phyloP scores from a whole-genome alignment of 1,140 invertebrate genomes.

The Trichonephila clavipes region DNA sequence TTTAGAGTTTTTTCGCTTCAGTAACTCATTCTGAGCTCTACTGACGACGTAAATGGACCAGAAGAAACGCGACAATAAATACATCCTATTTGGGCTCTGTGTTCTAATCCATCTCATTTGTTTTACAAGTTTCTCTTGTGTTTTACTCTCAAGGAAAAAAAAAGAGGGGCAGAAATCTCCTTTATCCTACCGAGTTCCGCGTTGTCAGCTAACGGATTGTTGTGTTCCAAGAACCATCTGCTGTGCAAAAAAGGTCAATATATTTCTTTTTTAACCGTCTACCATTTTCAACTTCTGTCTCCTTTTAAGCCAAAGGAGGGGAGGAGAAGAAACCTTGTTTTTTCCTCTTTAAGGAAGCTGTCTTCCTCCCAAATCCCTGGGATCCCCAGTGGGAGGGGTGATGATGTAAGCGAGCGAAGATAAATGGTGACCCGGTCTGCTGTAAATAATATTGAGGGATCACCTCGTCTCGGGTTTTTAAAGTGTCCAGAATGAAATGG shows the following conservation, averaged over 20 bases:
- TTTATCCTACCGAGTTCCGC: neutral
- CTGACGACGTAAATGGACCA: too few species aligned
- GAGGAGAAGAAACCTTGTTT: neutral
- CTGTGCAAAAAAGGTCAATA: neutral
- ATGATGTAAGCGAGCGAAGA: neutral
- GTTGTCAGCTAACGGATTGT: neutral
- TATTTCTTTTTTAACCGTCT: neutral
- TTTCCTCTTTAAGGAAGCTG: slow-evolving; percentile 2
- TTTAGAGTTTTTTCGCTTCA: too few species aligned
- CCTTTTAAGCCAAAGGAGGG: neutral
- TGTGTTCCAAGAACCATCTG: neutral
- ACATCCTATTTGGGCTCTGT: too few species aligned
- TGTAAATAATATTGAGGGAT: neutral
- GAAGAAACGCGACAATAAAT: too few species aligned
- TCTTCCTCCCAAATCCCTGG: neutral
- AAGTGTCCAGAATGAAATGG: neutral
- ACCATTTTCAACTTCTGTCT: neutral
- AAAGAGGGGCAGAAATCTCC: too few species aligned
- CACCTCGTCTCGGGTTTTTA: neutral
- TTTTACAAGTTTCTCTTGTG: too few species aligned
- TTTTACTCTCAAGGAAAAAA: too few species aligned
- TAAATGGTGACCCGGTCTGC: neutral
- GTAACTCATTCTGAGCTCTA: too few species aligned
- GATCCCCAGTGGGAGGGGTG: neutral
- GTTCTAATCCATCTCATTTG: too few species aligned